phyloP scores from a whole-genome alignment of 2,113 vertebrate genomes.

The Prunella himalayana region DNA sequence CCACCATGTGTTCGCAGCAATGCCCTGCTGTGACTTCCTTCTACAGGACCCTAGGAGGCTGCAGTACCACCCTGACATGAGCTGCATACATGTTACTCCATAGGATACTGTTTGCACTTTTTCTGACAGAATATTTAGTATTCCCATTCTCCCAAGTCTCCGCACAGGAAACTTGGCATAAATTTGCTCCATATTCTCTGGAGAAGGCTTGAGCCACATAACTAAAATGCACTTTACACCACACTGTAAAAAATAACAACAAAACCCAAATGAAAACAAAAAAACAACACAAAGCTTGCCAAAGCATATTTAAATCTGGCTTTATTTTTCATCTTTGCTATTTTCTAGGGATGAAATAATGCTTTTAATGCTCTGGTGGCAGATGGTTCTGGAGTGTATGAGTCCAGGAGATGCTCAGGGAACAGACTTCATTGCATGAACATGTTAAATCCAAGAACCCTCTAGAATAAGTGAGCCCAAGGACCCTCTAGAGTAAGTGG shows the following conservation, averaged over 20 bases:
- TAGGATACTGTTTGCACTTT: neutral
- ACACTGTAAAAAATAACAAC: neutral
- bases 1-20: neutral
- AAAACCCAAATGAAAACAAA: neutral
- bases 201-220: neutral
- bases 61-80: neutral
- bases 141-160: neutral
- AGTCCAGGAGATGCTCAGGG: neutral
- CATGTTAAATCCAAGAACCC: neutral
- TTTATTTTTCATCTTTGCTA: neutral
- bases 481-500: neutral
- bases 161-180: neutral
- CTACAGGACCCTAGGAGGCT: neutral
- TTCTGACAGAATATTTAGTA: neutral
- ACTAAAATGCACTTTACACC: neutral
- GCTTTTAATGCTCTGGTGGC: neutral
- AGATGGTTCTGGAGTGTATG: neutral
- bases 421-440: neutral
- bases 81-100: neutral
- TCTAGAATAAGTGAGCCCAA: neutral
- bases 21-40: neutral
- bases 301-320: neutral
- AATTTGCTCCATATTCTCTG: neutral
- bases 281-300: neutral
- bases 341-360: neutral